These are phyloP conservation scores for Protomyctophum bolini DNA, from an alignment of 2,113 vertebrate genomes.

Conservation along the genomic window DNA sequence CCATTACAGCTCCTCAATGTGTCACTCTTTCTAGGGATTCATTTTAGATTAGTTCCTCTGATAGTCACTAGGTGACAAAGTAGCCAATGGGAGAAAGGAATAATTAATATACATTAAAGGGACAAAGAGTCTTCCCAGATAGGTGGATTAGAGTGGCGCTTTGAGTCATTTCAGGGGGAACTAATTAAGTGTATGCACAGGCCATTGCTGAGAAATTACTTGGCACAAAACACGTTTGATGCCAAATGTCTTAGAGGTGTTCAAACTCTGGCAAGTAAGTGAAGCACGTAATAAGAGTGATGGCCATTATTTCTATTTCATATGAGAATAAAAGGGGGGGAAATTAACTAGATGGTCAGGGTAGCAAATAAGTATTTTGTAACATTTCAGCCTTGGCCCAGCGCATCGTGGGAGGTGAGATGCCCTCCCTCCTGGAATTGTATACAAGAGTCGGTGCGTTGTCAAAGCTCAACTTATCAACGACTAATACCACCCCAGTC, in stretches of 20 bases:
- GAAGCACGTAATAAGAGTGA: conserved; percentile 26
- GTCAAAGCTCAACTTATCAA: no score
- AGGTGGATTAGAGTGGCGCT: conserved; percentile 34
- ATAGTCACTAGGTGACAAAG: conserved; percentile 54
- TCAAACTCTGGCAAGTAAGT: conserved; percentile 23
- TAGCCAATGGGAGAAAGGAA: conserved; percentile 34
- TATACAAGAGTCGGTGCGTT: no score
- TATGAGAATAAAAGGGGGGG: not conserved
- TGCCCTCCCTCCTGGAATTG: no score
- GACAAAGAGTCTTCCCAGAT: conserved; percentile 37
- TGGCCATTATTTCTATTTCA: conserved; percentile 17
- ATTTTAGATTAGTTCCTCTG: conserved; percentile 45
- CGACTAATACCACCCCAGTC: no score
- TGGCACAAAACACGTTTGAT: conserved; percentile 13
- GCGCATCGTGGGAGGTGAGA: no score
- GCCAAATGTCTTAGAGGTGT: conserved; percentile 22
- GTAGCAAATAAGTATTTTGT: no score
- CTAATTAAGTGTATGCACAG: conserved; percentile 35
- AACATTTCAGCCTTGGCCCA: no score
- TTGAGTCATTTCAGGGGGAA: conserved; percentile 41
- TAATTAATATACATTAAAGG: conserved; percentile 43
- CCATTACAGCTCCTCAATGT: conserved; percentile 50
- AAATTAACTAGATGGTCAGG: not conserved
- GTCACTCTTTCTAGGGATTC: conserved; percentile 30
- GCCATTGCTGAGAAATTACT: conserved; percentile 16